These are phyloP conservation scores for Psammodynastes pulverulentus DNA, from an alignment of 2,113 vertebrate species.

Conservation along the genomic window DNA sequence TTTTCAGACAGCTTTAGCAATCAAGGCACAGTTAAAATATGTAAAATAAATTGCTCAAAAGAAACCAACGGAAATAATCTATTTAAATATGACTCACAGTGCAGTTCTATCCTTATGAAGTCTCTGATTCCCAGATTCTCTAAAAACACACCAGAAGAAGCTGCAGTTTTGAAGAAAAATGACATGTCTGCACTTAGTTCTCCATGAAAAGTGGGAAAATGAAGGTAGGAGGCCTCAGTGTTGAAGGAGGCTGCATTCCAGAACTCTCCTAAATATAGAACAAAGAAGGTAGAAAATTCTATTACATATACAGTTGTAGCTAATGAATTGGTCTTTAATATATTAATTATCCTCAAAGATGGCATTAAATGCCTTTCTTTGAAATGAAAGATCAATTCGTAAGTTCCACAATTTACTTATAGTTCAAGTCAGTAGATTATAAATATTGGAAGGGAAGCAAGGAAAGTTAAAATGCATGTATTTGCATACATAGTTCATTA, in stretches of 20 bases:
- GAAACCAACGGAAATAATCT: neutral
- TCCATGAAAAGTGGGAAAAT: slow-evolving; percentile 95
- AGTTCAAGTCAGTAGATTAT: neutral
- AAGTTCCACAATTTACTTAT: neutral
- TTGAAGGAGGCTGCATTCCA: slow-evolving; percentile 97
- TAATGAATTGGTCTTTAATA: neutral
- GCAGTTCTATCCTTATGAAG: slow-evolving; percentile 91
- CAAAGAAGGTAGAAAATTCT: neutral
- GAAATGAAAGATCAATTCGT: neutral
- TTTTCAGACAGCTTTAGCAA: neutral
- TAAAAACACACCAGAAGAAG: slow-evolving; percentile 89
- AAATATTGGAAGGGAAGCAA: neutral
- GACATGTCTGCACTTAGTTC: slow-evolving; percentile 93
- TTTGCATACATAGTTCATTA: neutral
- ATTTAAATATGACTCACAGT: slow-evolving; percentile 78
- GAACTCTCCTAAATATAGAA: slow-evolving; percentile 77
- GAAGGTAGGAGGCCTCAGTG: slow-evolving; percentile 90
- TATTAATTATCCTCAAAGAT: neutral
- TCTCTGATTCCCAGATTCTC: slow-evolving; percentile 97
- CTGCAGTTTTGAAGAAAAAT: slow-evolving; percentile 94
- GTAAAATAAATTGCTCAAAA: neutral
- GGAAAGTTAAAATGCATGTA: neutral
- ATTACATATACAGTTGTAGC: neutral
- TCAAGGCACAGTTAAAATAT: neutral
- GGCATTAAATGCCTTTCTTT: neutral